Percentiles rank a stretch among this genome's conserved stretches.
These are phyloP conservation scores for Leptobrachium leishanense DNA, from an alignment of 2,113 vertebrate genomes.

Conservation along the genomic window DNA sequence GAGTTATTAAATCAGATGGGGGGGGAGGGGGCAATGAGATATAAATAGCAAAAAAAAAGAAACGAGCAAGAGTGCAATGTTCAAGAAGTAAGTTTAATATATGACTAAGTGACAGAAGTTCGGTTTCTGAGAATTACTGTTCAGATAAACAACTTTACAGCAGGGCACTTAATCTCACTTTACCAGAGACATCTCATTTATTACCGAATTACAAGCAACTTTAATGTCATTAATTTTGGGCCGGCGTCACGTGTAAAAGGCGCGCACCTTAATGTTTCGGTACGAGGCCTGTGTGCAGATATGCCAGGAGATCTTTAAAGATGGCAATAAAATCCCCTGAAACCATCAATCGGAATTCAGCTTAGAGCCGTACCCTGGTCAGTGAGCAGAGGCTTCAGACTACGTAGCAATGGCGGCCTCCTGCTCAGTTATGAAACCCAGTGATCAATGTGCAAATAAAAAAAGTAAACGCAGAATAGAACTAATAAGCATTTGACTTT, in stretches of 20 bases:
- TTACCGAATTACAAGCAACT: constrained; percentile 74
- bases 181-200: constrained; percentile 78
- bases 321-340: too few relatives aligned
- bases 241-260: constrained; percentile 53
- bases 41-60: constrained; percentile 55
- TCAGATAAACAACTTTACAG: constrained; percentile 90
- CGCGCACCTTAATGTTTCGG: too few relatives aligned
- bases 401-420: too few relatives aligned
- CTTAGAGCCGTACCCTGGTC: too few relatives aligned
- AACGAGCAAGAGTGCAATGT: constrained; percentile 69
- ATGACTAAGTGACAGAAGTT: constrained; percentile 80
- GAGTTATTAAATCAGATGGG: neutral
- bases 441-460: too few relatives aligned
- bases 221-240: constrained; percentile 69
- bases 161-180: constrained; percentile 72
- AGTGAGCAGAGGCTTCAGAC: too few relatives aligned
- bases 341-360: too few relatives aligned
- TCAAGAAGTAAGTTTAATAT: constrained; percentile 80
- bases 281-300: too few relatives aligned
- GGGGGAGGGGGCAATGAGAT: constrained; percentile 28
- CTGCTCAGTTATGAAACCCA: too few relatives aligned
- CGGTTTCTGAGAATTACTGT: constrained; percentile 74
- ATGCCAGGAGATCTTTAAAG: too few relatives aligned
- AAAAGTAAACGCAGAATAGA: too few relatives aligned
- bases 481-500: too few relatives aligned